Percentiles rank a stretch among this genome's conserved stretches.
phyloP scores from a whole-genome alignment of 2,113 vertebrate species.

The Mobula hypostoma region DNA sequence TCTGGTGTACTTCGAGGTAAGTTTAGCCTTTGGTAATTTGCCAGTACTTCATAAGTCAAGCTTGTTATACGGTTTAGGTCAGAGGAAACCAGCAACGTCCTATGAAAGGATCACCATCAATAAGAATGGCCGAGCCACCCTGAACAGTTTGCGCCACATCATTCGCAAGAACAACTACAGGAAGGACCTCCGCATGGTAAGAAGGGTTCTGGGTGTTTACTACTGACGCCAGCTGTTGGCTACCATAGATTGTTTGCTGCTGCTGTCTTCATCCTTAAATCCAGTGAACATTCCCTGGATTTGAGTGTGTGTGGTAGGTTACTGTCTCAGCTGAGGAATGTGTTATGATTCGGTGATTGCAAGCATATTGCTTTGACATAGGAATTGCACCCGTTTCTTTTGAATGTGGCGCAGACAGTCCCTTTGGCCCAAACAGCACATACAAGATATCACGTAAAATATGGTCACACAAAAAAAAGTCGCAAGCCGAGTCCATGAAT shows the following conservation, averaged over 20 bases:
- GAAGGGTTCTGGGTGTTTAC: slow-evolving; percentile 36
- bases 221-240: background rate
- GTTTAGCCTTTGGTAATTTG: background rate
- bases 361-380: no score
- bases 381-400: no score
- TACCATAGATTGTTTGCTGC: background rate
- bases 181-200: slow-evolving; percentile 79
- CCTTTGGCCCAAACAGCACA: no score
- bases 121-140: slow-evolving; percentile 79
- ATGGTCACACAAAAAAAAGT: no score
- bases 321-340: no score
- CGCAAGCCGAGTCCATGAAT: no score
- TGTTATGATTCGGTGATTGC: background rate
- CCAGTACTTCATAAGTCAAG: background rate
- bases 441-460: no score
- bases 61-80: slow-evolving; percentile 54
- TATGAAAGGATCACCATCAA: slow-evolving; percentile 81
- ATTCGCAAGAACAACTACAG: slow-evolving; percentile 84
- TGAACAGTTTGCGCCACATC: slow-evolving; percentile 79
- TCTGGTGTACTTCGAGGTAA: no score
- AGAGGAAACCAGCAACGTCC: slow-evolving; percentile 68
- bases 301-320: no score
- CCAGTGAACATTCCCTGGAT: no score
- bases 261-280: no score
- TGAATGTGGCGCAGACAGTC: no score